Evolutionary conservation across 2,888 invertebrate genomes (phyloP).

Genomic region (Apamea crenata): DNA sequence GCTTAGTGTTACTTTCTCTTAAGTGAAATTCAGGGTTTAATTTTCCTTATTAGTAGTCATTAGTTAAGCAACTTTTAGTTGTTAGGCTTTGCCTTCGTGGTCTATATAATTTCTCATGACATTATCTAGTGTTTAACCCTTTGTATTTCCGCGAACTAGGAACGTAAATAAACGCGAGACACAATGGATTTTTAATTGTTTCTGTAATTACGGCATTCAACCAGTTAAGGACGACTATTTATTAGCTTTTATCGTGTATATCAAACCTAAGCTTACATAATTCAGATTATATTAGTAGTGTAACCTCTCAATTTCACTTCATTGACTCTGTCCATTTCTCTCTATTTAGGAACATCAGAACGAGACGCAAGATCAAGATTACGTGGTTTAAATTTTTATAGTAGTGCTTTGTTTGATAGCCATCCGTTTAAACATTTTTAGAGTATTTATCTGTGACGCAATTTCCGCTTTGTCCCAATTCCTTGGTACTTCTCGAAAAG

Average conservation of each 20-base stretch:
- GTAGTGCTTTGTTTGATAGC: constrained; percentile 22
- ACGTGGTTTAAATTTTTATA: constrained; percentile 10
- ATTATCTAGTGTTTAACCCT: neutral
- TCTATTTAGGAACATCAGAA: constrained; percentile 9
- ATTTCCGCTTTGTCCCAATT: constrained; percentile 44
- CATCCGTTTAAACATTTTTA: constrained; percentile 22
- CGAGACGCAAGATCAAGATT: constrained; percentile 36
- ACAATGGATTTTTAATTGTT: neutral
- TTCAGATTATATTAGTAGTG: constrained; percentile 30
- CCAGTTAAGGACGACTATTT: neutral
- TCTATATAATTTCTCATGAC: neutral
- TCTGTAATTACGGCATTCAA: neutral
- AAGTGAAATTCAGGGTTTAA: neutral
- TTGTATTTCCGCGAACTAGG: neutral
- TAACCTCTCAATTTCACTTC: constrained; percentile 60
- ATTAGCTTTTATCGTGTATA: neutral
- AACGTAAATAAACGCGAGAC: neutral
- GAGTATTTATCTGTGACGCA: constrained; percentile 39
- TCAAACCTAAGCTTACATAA: constrained; percentile 23
- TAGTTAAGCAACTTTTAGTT: neutral
- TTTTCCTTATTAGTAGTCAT: constrained; percentile 1
- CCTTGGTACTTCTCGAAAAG: constrained; percentile 17
- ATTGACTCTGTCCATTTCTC: constrained; percentile 51
- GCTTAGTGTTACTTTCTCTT: constrained; percentile 27
- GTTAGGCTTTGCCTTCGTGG: neutral